Evolutionary conservation across 37 sponge, comb jelly and placozoan genomes (phyloP).

Genomic region (Diacarnus erythraeanus): DNA sequence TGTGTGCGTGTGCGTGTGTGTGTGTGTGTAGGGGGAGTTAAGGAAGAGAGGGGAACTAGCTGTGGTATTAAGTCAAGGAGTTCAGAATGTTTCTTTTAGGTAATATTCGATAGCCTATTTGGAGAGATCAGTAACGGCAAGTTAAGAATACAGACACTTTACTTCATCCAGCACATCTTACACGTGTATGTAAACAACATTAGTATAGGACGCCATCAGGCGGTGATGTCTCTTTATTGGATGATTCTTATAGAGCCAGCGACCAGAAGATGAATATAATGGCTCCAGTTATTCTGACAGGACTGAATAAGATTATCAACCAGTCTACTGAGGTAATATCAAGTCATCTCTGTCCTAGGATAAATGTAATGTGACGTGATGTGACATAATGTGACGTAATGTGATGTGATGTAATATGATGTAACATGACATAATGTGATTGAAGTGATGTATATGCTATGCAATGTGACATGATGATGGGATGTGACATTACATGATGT

Average conservation of each 20-base stretch:
- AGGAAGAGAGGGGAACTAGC: too few relatives aligned
- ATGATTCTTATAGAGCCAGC: constrained; percentile 20
- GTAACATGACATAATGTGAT: too few relatives aligned
- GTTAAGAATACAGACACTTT: constrained; percentile 18
- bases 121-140: constrained; percentile 41
- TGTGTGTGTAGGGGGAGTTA: too few relatives aligned
- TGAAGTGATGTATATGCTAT: too few relatives aligned
- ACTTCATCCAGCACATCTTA: constrained; percentile 58
- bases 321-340: constrained; percentile 40
- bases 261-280: constrained; percentile 40
- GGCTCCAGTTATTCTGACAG: constrained; percentile 68
- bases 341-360: neutral
- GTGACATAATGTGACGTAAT: neutral
- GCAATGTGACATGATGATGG: too few relatives aligned
- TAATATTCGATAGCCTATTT: constrained; percentile 74
- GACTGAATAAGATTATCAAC: constrained; percentile 51
- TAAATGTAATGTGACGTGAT: neutral
- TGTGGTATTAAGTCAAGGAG: too few relatives aligned
- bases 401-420: too few relatives aligned
- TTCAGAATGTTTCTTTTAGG: too few relatives aligned
- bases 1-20: too few relatives aligned
- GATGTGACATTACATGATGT: too few relatives aligned
- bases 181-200: constrained; percentile 19
- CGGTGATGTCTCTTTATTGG: neutral
- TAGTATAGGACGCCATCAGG: neutral